A percentile compares a stretch with the other conserved stretches of the same genome.
Conservation (phyloP, 1,140 invertebrate species). For the Temnothorax curvispinosus region DNA sequence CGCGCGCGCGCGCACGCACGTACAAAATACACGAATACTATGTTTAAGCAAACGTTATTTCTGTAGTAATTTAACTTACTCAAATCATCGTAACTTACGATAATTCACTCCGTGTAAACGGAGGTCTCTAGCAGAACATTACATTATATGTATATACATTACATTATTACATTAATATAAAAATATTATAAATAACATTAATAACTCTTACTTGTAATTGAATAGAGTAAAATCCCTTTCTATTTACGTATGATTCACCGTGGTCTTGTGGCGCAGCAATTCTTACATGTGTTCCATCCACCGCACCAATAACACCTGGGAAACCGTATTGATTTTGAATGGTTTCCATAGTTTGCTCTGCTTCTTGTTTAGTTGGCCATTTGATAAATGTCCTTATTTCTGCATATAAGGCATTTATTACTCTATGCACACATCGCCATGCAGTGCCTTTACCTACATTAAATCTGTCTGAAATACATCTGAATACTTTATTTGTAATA, state of each 20-base stretch:
- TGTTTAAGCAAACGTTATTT: too few relatives aligned
- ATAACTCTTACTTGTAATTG: neutral
- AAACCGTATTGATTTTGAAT: neutral
- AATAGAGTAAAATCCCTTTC: neutral
- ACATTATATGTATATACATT: too few relatives aligned
- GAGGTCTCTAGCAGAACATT: too few relatives aligned
- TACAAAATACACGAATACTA: too few relatives aligned
- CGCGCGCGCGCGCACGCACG: too few relatives aligned
- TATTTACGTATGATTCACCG: neutral
- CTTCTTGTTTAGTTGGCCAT: neutral
- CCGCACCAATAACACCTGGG: neutral
- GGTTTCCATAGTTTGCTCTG: neutral
- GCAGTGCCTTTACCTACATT: conserved; percentile 6
- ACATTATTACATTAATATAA: too few relatives aligned
- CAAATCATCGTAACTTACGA: too few relatives aligned
- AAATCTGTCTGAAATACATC: conserved; percentile 14
- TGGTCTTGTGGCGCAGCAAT: neutral
- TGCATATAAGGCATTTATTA: neutral
- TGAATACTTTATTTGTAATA: neutral
- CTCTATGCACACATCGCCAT: neutral
- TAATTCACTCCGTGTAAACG: too few relatives aligned
- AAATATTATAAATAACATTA: too few relatives aligned
- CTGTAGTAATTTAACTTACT: too few relatives aligned
- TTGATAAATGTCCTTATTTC: neutral
- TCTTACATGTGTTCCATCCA: neutral